Evolutionary conservation across 2,113 vertebrate species (phyloP), one percentile per base, ranked within the genome.

Genomic region (Erythrocercus mccallii): DNA sequence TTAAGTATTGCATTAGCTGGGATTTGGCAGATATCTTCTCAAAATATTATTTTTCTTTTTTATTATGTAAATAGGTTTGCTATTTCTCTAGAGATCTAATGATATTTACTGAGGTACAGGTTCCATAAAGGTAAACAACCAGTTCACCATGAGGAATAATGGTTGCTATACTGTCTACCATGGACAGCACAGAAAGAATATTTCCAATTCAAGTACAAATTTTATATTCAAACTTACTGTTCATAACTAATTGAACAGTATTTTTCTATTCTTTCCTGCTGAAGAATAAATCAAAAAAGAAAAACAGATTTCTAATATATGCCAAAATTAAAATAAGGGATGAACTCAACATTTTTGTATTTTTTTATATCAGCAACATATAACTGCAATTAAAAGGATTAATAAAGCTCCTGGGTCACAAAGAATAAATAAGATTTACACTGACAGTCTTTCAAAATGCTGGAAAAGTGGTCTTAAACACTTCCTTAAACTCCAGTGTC

Each of bases 201-300:
- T 80, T 72, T 79, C 7, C 13, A 76, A 37, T 79, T 82, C 11
- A 82, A 65, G 31, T 37, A 71, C 9, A 82, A 74, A 56, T 71
- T 33, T 33, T 44, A 18, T 35, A 38, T 51, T 38, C 44, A 82
- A 88, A 30, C 3, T 85, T 57, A 61, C 11, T 2, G 0, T 21
- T 69, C 10, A 31, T 35, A 15, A 27, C 4, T 50, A 69, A 31
- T 37, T 12, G 45, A 76, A 86, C 25, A n/a, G 1, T 53, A 30
- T 66, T 81, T 78, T 79, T n/a, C 23, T 38, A 21, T 45, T 44
- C 2, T 89, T 66, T 66, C 33, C 13, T 20, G 2, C 6, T 66
- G 20, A 96, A 53, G n/a, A 50, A 25, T 33, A 86, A 83, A 95
- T 93, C 79, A 91, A 84, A 96, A 73, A 50, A 94, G 12, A 94